phyloP scores from a whole-genome alignment of 92 coral and sea anemone species.

The Paramuricea clavata region DNA sequence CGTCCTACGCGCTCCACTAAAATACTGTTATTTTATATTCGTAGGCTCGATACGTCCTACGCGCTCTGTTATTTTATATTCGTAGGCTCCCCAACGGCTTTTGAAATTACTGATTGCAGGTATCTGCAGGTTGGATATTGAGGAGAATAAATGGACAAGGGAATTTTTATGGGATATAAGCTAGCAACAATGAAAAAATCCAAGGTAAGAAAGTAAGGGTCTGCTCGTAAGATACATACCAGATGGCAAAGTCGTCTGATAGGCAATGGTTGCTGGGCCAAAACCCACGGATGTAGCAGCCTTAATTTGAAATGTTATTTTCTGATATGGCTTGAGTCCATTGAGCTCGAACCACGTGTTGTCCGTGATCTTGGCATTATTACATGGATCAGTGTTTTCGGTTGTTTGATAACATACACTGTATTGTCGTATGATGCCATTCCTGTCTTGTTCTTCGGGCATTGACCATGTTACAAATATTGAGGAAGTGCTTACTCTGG shows the following conservation, averaged over 20 bases:
- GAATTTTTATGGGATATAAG: too few species aligned
- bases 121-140: too few species aligned
- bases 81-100: too few species aligned
- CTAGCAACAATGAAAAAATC: too few species aligned
- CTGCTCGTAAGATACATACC: too few species aligned
- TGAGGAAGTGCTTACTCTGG: not conserved
- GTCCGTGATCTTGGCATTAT: not conserved
- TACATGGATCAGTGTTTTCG: not conserved
- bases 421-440: slow-evolving; percentile 30
- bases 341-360: not conserved
- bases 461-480: slow-evolving; percentile 8
- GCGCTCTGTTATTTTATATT: too few species aligned
- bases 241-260: not conserved
- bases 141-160: too few species aligned
- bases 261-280: slow-evolving; percentile 21
- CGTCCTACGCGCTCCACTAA: too few species aligned
- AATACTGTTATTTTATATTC: too few species aligned
- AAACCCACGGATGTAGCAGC: slow-evolving; percentile 33
- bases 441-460: slow-evolving; percentile 17
- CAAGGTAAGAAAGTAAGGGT: too few species aligned
- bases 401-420: slow-evolving; percentile 16
- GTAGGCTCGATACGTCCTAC: too few species aligned
- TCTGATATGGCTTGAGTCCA: slow-evolving; percentile 3
- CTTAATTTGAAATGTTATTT: slow-evolving; percentile 1
- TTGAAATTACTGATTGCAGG: too few species aligned